Conservation (phyloP, 2,888 invertebrate genomes). For the Heteropelma amictum region DNA sequence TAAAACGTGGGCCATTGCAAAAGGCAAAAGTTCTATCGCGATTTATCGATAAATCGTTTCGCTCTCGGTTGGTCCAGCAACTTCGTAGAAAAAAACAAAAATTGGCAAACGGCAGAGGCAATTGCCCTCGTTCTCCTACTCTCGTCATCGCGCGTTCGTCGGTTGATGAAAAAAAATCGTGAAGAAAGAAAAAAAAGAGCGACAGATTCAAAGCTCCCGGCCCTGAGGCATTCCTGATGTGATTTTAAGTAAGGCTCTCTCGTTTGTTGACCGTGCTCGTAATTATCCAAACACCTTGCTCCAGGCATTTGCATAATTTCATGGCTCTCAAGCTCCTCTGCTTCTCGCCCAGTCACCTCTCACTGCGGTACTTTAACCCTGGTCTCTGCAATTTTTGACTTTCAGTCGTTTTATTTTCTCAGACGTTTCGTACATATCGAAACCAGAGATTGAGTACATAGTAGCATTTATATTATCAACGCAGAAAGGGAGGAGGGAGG, state of each 20-base stretch:
- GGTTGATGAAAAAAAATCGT: neutral
- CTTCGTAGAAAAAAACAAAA: neutral
- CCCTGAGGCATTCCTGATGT: constrained; percentile 68
- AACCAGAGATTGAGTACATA: too few species aligned
- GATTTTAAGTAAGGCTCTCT: constrained; percentile 73
- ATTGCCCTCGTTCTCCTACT: neutral
- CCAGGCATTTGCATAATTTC: constrained; percentile 72
- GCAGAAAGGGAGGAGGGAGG: too few species aligned
- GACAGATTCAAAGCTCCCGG: constrained; percentile 39
- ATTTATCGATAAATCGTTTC: neutral
- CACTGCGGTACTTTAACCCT: neutral
- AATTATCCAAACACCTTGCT: constrained; percentile 75
- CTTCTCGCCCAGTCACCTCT: constrained; percentile 31
- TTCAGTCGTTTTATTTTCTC: neutral
- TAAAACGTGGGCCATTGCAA: neutral
- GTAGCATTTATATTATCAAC: too few species aligned
- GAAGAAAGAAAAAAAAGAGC: constrained; percentile 4
- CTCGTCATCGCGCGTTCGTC: neutral
- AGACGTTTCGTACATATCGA: too few species aligned
- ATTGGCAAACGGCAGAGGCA: neutral
- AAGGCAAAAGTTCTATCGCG: neutral
- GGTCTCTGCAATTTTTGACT: neutral
- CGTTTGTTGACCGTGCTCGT: constrained; percentile 62
- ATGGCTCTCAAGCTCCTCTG: constrained; percentile 60
- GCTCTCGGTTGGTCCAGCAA: neutral